Evolutionary conservation across 1,140 invertebrate genomes (phyloP), one percentile per base, ranked within the genome.

Genomic region (Brachionus koreanus): DNA sequence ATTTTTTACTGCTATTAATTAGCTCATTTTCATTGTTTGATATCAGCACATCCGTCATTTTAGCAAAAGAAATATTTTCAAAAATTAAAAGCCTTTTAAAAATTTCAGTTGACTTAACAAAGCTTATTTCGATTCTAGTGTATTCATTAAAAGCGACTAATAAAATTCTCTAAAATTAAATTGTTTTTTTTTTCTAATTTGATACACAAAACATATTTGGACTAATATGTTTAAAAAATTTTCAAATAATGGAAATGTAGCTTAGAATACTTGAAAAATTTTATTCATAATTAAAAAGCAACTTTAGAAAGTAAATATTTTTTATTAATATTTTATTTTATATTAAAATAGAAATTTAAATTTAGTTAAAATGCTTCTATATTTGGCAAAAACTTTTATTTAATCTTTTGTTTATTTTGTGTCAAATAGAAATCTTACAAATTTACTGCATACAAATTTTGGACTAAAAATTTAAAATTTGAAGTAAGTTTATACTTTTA

Each of bases 1-100:
- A 69, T 69, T 69, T 69, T 69, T 42, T 69, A 23, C 33, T 39
- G 37, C 65, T 69, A 69, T 37, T 69, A 37, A 69, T 69, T 19
- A 69, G 37, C 33, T 69, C 33, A 69, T 16, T 69, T 29, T 29
- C 29, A 69, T 37, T 19, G 65, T 42, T 69, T 3, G 35, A 9
- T 69, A 69, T 69, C 37, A 69, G 39, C 6, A 33, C 16, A 69
- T 69, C 65, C 7, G 65, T 69, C 65, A 69, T 69, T 69, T 39
- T 69, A 12, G 29, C 37, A 19, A 37, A 37, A 7, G 39, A 69
- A 69, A 39, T 39, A 16, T 9, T 39, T 10, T 35, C 16, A 16
- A 37, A 37, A 69, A 69, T 37, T 69, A 23, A 57, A 57, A 57
- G 49, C 16, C 19, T 57, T 57, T 57, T 19, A 9, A 57, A 23